These are phyloP conservation scores for Oncorhynchus keta DNA, from an alignment of 2,113 vertebrate species.

Conservation along the genomic window DNA sequence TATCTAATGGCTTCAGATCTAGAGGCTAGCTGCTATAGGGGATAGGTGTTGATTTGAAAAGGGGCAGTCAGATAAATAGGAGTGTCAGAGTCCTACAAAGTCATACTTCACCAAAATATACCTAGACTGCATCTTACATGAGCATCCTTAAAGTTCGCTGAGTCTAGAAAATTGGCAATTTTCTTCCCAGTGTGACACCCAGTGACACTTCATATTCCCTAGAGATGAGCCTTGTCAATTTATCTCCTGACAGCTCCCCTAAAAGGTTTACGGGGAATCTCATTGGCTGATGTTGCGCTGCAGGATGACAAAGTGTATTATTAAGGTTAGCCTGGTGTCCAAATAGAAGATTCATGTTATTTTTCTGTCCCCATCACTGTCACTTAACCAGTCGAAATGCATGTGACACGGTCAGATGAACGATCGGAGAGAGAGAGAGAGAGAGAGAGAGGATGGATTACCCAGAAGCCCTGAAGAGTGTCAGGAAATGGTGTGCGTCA, in stretches of 20 bases:
- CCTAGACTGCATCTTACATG: too few species aligned
- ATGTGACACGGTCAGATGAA: neutral
- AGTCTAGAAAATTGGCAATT: conserved; percentile 34
- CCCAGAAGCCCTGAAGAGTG: conserved; percentile 5
- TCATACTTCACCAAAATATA: too few species aligned
- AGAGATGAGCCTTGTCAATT: too few species aligned
- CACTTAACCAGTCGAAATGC: neutral
- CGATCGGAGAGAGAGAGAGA: neutral
- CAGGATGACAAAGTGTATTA: conserved; percentile 23
- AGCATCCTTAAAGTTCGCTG: neutral
- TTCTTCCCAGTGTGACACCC: neutral
- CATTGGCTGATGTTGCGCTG: neutral
- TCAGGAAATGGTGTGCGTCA: neutral
- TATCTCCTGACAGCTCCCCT: neutral
- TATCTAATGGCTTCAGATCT: too few species aligned
- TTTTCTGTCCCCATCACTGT: conserved; percentile 14
- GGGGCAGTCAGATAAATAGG: too few species aligned
- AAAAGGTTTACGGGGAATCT: conserved; percentile 3
- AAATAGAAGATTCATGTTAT: neutral
- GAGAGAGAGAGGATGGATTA: neutral
- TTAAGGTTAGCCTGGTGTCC: conserved; percentile 17
- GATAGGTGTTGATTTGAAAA: too few species aligned
- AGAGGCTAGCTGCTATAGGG: too few species aligned
- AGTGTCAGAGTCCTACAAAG: too few species aligned
- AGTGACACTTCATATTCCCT: conserved; percentile 24